Conservation (phyloP, 2,113 vertebrate genomes). For the chimpanzee (Pan troglodytes) region DNA sequence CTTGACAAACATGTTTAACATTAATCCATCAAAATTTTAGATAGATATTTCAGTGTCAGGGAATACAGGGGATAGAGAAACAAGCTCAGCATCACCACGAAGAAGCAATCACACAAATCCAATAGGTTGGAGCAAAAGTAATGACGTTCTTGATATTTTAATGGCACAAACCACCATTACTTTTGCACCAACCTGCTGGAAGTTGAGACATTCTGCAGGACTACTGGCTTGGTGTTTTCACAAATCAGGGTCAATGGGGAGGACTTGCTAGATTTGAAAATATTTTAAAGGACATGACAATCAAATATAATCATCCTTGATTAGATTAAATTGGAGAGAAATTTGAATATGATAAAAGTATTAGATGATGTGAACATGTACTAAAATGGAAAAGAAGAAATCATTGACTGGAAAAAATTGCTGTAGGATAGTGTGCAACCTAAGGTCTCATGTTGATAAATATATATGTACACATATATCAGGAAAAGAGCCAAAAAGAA, state of each 20-base stretch:
- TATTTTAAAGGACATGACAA: background rate
- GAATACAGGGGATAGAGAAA: background rate
- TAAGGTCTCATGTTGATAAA: background rate
- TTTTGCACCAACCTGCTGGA: background rate
- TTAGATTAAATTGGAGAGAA: background rate
- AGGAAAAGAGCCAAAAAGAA: background rate
- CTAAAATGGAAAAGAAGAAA: background rate
- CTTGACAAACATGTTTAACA: background rate
- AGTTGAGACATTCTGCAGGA: background rate
- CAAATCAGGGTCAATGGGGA: background rate
- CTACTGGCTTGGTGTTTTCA: background rate
- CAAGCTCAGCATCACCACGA: background rate
- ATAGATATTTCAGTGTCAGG: background rate
- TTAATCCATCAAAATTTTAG: background rate
- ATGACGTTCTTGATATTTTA: too few relatives aligned
- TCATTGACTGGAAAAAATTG: background rate
- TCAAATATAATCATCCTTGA: background rate
- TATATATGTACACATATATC: background rate
- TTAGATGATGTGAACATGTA: background rate
- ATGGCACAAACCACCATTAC: too few relatives aligned
- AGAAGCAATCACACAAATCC: background rate
- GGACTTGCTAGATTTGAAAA: background rate
- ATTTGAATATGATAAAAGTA: background rate
- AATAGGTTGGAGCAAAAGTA: too few relatives aligned
- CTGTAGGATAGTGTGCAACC: background rate